A percentile compares a stretch with the other conserved stretches of the same genome.
phyloP scores from a whole-genome alignment of 2,113 vertebrate species.

The Vulpes vulpes region DNA sequence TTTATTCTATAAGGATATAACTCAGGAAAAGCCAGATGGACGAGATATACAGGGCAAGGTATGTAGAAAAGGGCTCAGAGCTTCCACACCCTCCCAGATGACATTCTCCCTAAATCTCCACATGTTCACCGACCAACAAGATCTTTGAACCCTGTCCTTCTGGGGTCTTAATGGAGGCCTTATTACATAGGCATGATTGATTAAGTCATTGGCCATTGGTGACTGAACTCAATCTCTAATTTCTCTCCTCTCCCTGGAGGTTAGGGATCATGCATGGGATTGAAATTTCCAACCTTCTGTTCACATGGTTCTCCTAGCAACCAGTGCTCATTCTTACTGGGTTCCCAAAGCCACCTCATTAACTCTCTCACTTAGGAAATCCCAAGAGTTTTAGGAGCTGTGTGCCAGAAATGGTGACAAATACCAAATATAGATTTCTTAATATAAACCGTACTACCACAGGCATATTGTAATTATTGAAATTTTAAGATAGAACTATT shows the following conservation, averaged over 20 bases:
- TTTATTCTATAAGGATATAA: background rate
- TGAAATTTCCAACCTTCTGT: background rate
- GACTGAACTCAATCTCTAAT: background rate
- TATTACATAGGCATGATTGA: background rate
- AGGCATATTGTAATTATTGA: background rate
- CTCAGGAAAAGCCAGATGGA: background rate
- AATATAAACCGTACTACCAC: background rate
- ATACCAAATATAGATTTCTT: background rate
- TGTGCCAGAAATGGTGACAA: background rate
- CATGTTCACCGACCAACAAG: background rate
- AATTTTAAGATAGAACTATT: conserved; percentile 6
- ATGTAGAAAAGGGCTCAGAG: background rate
- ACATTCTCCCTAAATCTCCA: background rate
- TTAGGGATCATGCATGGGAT: background rate
- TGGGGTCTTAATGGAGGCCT: background rate
- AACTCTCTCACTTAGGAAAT: background rate
- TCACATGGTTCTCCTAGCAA: background rate
- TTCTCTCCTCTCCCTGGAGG: background rate
- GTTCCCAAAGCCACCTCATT: background rate
- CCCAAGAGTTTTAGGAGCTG: background rate
- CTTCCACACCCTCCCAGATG: background rate
- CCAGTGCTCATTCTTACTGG: background rate
- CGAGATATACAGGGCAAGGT: background rate
- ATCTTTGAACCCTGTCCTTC: background rate
- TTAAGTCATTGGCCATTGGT: background rate